A percentile compares a stretch with the other conserved stretches of the same genome.
Conservation (phyloP, 2,888 invertebrate genomes). For the Agrypnus murinus region DNA sequence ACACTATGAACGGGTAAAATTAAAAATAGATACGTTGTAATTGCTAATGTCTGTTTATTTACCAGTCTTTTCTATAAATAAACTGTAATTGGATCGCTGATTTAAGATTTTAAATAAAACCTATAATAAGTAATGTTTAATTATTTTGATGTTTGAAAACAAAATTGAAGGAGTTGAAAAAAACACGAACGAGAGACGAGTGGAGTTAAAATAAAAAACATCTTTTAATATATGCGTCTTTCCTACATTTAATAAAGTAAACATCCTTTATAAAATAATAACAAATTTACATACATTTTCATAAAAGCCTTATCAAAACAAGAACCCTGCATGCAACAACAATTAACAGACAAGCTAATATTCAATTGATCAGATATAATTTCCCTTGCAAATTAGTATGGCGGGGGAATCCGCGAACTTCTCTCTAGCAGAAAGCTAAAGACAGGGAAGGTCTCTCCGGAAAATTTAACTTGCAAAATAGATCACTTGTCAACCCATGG, state of each 20-base stretch:
- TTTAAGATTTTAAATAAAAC: no score
- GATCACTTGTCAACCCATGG: conserved; percentile 65
- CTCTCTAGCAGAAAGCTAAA: conserved; percentile 52
- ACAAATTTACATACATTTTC: conserved; percentile 49
- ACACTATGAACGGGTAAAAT: no score
- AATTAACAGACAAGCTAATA: conserved; percentile 55
- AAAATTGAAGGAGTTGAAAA: no score
- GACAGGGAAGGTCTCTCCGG: conserved; percentile 53
- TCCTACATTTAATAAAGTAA: conserved; percentile 31
- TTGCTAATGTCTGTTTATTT: no score
- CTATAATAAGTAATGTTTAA: no score
- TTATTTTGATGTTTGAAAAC: no score
- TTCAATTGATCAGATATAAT: conserved; percentile 56
- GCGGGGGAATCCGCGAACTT: conserved; percentile 48
- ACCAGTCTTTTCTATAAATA: no score
- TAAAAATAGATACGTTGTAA: no score
- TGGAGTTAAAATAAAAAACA: not conserved
- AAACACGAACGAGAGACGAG: not conserved
- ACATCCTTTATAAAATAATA: conserved; percentile 41
- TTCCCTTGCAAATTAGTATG: conserved; percentile 56
- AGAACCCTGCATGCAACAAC: conserved; percentile 44
- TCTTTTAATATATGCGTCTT: not conserved
- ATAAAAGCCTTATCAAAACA: conserved; percentile 45
- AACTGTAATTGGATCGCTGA: no score
- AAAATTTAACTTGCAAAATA: conserved; percentile 68